Evolutionary conservation across 2,797 vertebrate genomes (phyloP).

Genomic region (Morus bassanus): DNA sequence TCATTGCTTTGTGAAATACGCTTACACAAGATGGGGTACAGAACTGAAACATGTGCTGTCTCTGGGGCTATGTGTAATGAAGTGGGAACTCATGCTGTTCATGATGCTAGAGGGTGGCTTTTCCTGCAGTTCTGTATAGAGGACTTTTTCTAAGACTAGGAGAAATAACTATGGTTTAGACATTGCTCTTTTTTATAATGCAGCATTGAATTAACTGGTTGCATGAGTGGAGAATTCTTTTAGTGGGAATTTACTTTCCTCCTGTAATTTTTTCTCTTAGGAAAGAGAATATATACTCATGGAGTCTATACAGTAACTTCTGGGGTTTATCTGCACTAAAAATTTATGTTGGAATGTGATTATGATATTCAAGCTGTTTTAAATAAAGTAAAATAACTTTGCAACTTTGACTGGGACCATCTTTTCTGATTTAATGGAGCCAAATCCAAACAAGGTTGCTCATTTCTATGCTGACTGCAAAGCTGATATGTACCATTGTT

Average conservation of each 20-base stretch:
- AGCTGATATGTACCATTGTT: not conserved
- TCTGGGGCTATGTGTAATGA: fast-evolving
- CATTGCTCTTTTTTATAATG: not conserved
- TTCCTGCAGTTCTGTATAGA: not conserved
- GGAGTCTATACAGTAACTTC: not conserved
- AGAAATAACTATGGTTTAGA: not conserved
- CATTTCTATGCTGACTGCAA: not conserved
- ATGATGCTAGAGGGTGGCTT: not conserved
- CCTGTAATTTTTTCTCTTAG: not conserved
- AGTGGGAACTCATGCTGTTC: not conserved
- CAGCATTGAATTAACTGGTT: not conserved
- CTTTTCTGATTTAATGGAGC: not conserved
- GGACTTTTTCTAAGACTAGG: not conserved
- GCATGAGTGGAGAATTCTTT: not conserved
- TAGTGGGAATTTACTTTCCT: not conserved
- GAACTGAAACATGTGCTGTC: not conserved
- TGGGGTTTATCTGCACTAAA: not conserved
- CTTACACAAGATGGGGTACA: not conserved
- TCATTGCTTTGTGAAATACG: not conserved
- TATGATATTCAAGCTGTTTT: not conserved
- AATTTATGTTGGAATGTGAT: not conserved
- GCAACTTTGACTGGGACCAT: not conserved
- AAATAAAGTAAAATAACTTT: not conserved
- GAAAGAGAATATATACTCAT: not conserved
- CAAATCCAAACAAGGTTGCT: not conserved